Evolutionary conservation across 2,888 invertebrate species (phyloP), one percentile per base, ranked within the genome.

Genomic region (Hedychridium roseum): DNA sequence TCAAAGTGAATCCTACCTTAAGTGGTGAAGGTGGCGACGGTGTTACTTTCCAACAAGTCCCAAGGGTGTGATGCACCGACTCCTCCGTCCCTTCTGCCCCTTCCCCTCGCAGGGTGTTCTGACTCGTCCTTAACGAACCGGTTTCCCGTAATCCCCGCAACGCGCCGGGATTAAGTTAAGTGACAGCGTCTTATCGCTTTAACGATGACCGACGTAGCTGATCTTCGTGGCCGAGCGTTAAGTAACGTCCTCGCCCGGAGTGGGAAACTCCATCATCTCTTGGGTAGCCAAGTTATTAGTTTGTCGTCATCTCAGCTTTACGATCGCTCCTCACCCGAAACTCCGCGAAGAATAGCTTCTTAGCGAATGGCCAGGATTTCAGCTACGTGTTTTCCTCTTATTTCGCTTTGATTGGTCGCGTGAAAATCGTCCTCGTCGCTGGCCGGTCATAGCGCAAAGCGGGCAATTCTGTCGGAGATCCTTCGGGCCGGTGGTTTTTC

Each of bases 131-230:
- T 61, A 61, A 53, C 50, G 50, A 51, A 58, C 54, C 41, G 47
- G 62, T 44, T 61, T 43, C 42, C 40, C 48, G 49, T 64, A 57
- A 62, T 60, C 43, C 48, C 34, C 34, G 48, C 54, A 54, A 50
- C 43, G 35, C 30, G 16, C 32, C 12, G 21, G 50, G 63, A 64
- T 64, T 60, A 60, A 52, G 53, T 53, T 61, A 58, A 61, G 55
- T 58, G 57, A 58, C 58, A 61, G 61, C 50, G 42, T 38, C 58
- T 61, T 56, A 61, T 64, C 64, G 58, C 50, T 36, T 58, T 64
- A 64, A 64, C 53, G 64, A 63, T 60, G 63, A 63, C 64, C 64
- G 63, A 64, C 64, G 53, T 46, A 26, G 35, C 41, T 39, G 42
- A 62, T 53, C 55, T 50, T 34, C 17, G 30, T 30, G 42, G 36